Conservation (phyloP, 1,140 invertebrate genomes). For the Drosophila parabipectinata region DNA sequence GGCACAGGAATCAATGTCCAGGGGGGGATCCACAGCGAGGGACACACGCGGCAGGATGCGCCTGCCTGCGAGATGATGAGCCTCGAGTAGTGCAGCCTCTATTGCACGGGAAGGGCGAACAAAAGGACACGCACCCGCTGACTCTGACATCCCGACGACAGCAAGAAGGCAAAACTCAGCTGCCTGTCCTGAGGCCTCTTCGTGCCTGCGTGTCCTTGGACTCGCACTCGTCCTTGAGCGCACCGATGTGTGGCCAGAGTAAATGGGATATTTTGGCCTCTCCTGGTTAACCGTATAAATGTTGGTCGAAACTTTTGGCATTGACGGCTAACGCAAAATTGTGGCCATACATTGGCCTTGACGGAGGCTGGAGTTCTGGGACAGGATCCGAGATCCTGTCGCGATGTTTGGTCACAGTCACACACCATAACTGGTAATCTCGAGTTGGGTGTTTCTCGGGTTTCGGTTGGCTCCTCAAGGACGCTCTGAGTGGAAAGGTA, state of each 20-base stretch:
- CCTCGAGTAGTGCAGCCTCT: conserved; percentile 36
- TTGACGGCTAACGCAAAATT: conserved; percentile 47
- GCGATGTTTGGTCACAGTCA: conserved; percentile 63
- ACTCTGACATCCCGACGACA: conserved; percentile 55
- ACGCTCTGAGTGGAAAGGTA: not conserved
- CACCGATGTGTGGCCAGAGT: conserved; percentile 67
- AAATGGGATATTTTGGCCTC: conserved; percentile 79
- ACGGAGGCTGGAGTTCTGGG: not conserved
- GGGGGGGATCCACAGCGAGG: conserved; percentile 49
- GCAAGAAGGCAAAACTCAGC: conserved; percentile 58
- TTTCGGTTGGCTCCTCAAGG: conserved; percentile 30
- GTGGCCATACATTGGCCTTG: conserved; percentile 71
- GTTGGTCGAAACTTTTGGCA: conserved; percentile 16
- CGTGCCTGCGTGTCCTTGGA: conserved; percentile 23
- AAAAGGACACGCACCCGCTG: conserved; percentile 61
- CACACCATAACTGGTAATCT: conserved; percentile 32
- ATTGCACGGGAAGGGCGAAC: conserved; percentile 4
- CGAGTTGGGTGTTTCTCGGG: conserved; percentile 42
- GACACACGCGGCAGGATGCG: conserved; percentile 57
- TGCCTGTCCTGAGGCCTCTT: conserved; percentile 10
- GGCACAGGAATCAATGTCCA: conserved; percentile 1
- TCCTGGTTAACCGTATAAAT: conserved; percentile 73
- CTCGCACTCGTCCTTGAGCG: conserved; percentile 48
- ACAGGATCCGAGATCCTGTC: conserved; percentile 23
- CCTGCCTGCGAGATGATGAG: conserved; percentile 56